phyloP scores from a whole-genome alignment of 2,888 invertebrate genomes.

The Limnephilus auricula region DNA sequence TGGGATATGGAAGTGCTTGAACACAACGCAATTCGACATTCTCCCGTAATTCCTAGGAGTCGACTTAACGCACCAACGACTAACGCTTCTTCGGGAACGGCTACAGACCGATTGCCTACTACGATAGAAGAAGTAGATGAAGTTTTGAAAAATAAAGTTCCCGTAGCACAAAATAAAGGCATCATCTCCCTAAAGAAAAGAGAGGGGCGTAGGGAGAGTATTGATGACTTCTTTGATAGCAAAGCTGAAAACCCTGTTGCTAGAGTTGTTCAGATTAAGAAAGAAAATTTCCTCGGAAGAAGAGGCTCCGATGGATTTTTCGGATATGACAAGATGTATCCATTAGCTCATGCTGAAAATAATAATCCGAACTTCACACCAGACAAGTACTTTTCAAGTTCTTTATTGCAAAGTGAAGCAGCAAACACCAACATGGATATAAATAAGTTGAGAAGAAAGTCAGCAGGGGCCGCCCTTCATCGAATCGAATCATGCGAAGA shows the following conservation, averaged over 20 bases:
- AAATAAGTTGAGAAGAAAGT: conserved; percentile 45
- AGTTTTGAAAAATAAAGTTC: conserved; percentile 39
- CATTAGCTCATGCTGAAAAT: conserved; percentile 43
- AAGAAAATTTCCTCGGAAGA: conserved; percentile 57
- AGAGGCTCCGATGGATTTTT: conserved; percentile 63
- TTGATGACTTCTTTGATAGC: conserved; percentile 64
- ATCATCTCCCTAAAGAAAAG: conserved; percentile 51
- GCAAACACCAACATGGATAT: conserved; percentile 25
- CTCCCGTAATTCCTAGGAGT: conserved; percentile 60
- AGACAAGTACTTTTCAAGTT: conserved; percentile 60
- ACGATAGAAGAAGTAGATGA: conserved; percentile 61
- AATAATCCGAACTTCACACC: conserved; percentile 52
- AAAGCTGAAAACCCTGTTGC: conserved; percentile 57
- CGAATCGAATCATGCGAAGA: conserved; percentile 44
- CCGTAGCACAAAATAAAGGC: conserved; percentile 27
- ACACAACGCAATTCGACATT: conserved; percentile 71
- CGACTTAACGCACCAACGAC: conserved; percentile 42
- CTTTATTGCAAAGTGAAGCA: conserved; percentile 60
- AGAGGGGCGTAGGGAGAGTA: conserved; percentile 63
- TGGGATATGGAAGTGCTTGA: conserved; percentile 75
- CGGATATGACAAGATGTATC: conserved; percentile 54
- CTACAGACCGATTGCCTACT: conserved; percentile 45
- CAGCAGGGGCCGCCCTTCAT: conserved; percentile 58
- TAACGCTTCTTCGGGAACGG: neutral
- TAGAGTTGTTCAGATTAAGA: conserved; percentile 31